Evolutionary conservation across 1,140 invertebrate species (phyloP), one percentile per base, ranked within the genome.

Genomic region (Lepidurus arcticus): DNA sequence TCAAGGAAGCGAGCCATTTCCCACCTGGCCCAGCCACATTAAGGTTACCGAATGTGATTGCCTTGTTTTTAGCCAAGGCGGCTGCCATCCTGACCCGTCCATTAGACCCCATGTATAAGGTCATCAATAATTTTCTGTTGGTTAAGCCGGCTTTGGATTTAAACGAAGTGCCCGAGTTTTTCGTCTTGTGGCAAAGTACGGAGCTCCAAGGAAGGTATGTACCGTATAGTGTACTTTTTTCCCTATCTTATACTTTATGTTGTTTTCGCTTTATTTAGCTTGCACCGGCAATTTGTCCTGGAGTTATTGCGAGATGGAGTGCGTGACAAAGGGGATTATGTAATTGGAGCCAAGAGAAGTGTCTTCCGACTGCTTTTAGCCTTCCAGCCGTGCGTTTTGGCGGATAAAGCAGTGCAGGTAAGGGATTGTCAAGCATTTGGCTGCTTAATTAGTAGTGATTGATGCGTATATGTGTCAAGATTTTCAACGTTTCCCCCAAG

Each of bases 101-200:
- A n/a, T 85, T 87, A 9, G 87, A 92, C 81, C 86, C 88, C 1
- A 86, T 94, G 79, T 93, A 91, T 82, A 85, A 86, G 76, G 87
- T 89, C 4, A 83, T 93, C 0, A 90, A 91, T 76, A 88, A 88
- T 76, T 93, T 92, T 84, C 83, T 94, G 9, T 88, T 90, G 82
- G 89, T 91, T 0, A 93, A 92, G 84, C 87, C 90, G 44, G 85
- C 86, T 10, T 83, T 93, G 7, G 89, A 92, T 83, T 84, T 93
- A 1, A 87, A 87, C 5, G 87, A 88, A n/a, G 89, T 93, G n/a
- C 92, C 93, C 7, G 93, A 93, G 84, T 90, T 93, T 79, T 87
- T 92, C 44, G 90, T 89, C 77, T 86, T 93, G 13, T 89, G 93
- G 79, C 89, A 92, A 80, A 91, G 90, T 79, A 88, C 89, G 7